Evolutionary conservation across 1,140 invertebrate genomes (phyloP).

Genomic region (Zaprionus capensis): DNA sequence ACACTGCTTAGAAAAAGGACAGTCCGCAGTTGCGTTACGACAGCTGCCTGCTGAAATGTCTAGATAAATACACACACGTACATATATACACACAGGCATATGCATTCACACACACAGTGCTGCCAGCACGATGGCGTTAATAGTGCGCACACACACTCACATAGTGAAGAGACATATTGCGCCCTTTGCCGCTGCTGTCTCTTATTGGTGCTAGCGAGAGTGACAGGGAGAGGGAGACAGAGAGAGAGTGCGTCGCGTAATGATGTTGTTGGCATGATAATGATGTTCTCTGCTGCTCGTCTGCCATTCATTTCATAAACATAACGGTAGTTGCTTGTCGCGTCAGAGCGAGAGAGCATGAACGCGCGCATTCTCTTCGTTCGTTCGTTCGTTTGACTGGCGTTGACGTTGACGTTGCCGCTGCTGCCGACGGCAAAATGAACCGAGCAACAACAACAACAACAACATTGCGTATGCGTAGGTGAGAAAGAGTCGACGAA

Average conservation of each 20-base stretch:
- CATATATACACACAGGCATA: neutral
- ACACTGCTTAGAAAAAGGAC: constrained; percentile 77
- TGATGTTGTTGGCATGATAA: constrained; percentile 59
- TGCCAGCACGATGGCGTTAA: constrained; percentile 64
- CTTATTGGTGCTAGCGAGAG: constrained; percentile 49
- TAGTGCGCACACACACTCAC: constrained; percentile 35
- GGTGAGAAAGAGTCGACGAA: constrained; percentile 31
- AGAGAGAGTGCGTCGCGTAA: constrained; percentile 26
- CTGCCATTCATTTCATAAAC: constrained; percentile 33
- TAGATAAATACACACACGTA: constrained; percentile 12
- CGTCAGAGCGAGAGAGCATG: constrained; percentile 69
- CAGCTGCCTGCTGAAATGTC: constrained; percentile 35
- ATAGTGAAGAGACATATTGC: constrained; percentile 44
- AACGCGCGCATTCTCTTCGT: constrained; percentile 51
- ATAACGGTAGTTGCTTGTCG: constrained; percentile 60
- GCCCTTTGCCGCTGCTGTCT: constrained; percentile 24
- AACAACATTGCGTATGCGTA: constrained; percentile 18
- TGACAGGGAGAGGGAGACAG: constrained; percentile 20
- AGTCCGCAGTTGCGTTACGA: constrained; percentile 57
- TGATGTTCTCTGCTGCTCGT: constrained; percentile 49
- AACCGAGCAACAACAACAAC: constrained; percentile 8
- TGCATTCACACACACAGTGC: constrained; percentile 30
- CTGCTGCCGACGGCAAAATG: constrained; percentile 42
- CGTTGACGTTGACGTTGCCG: constrained; percentile 51
- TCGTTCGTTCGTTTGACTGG: constrained; percentile 47